Percentiles rank a stretch among this genome's conserved stretches.
Evolutionary conservation across 1,140 invertebrate genomes (phyloP).

Genomic region (Drosophila parvula): DNA sequence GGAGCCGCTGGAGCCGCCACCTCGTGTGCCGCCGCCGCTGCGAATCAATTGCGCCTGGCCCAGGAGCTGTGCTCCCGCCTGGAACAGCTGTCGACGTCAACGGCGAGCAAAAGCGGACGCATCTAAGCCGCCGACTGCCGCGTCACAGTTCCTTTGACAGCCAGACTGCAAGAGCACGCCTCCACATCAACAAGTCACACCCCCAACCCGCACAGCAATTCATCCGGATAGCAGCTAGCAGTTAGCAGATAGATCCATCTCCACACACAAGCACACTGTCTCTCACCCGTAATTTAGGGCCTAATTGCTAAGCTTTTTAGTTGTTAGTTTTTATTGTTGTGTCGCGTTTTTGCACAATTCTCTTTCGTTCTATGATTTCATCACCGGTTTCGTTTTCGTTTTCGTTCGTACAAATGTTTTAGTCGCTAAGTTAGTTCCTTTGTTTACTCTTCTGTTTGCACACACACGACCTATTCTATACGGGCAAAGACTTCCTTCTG

Average conservation of each 20-base stretch:
- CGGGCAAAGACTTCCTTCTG: conserved; percentile 67
- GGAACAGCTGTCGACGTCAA: conserved; percentile 85
- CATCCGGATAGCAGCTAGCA: conserved; percentile 45
- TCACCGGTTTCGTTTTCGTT: conserved; percentile 46
- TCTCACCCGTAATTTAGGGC: conserved; percentile 55
- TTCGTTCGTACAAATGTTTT: conserved; percentile 23
- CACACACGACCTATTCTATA: conserved; percentile 34
- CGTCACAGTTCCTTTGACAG: conserved; percentile 65
- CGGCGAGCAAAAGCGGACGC: conserved; percentile 75
- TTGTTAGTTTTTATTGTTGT: conserved; percentile 67
- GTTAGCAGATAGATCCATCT: conserved; percentile 9
- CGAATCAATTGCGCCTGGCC: conserved; percentile 76
- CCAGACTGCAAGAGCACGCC: conserved; percentile 40
- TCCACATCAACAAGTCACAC: conserved; percentile 55
- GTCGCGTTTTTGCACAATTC: conserved; percentile 63
- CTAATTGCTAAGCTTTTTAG: conserved; percentile 62
- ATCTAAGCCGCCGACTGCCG: conserved; percentile 34
- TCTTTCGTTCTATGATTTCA: conserved; percentile 37
- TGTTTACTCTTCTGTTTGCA: conserved; percentile 61
- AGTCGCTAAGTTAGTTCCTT: conserved; percentile 49
- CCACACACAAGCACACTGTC: conserved; percentile 48
- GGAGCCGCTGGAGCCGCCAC: conserved; percentile 50
- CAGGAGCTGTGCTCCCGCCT: conserved; percentile 85
- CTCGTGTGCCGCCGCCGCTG: conserved; percentile 70
- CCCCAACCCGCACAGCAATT: conserved; percentile 9